A percentile compares a stretch with the other conserved stretches of the same genome.
Conservation (phyloP, 2,888 invertebrate genomes). For the Marasmarcha lunaedactyla region DNA sequence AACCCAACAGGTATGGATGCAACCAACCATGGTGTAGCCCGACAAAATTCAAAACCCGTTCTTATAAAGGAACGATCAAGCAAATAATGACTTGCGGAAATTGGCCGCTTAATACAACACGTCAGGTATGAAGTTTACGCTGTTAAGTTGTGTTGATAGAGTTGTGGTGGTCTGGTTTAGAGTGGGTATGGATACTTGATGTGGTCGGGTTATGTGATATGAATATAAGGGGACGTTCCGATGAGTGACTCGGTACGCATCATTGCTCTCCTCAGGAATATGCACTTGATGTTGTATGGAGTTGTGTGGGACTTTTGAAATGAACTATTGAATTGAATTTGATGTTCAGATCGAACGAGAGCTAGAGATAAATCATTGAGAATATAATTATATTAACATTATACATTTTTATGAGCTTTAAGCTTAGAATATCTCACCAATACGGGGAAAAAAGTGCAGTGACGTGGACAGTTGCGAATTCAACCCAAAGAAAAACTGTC, state of each 20-base stretch:
- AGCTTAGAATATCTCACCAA: no score
- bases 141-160: conserved; percentile 8
- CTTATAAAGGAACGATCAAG: conserved; percentile 9
- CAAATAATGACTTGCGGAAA: conserved; percentile 11
- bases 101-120: conserved; percentile 19
- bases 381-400: no score
- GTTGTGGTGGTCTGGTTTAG: conserved; percentile 1
- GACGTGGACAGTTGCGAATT: no score
- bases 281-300: conserved; percentile 31
- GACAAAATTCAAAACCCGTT: conserved; percentile 13
- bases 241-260: conserved; percentile 32
- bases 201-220: conserved; percentile 19
- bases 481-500: no score
- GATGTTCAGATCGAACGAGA: no score
- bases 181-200: conserved; percentile 10
- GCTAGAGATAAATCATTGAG: no score
- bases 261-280: conserved; percentile 22
- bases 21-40: conserved; percentile 25
- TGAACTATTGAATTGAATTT: no score
- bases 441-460: no score
- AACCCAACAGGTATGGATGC: conserved; percentile 27
- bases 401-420: no score
- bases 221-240: conserved; percentile 26
- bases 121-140: conserved; percentile 8
- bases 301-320: conserved; percentile 3